These are phyloP conservation scores for Brachypterus glaber DNA, from an alignment of 2,888 invertebrate species.

Conservation along the genomic window DNA sequence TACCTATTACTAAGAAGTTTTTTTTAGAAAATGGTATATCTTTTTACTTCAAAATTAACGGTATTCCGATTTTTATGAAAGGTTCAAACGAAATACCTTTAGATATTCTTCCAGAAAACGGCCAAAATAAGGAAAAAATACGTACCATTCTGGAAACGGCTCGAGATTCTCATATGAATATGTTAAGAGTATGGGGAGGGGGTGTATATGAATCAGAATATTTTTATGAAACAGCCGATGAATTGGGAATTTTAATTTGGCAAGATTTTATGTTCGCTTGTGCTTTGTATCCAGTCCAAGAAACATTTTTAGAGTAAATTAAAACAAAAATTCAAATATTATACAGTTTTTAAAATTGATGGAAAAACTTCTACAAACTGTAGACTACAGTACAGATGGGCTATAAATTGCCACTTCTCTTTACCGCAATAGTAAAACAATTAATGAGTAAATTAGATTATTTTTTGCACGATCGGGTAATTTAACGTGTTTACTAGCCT, in stretches of 20 bases:
- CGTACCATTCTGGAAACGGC: slow-evolving; percentile 58
- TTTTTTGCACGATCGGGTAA: no score
- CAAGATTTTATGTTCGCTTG: slow-evolving; percentile 98
- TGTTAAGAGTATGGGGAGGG: slow-evolving; percentile 98
- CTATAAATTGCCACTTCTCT: no score
- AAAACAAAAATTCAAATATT: no score
- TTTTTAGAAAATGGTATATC: slow-evolving; percentile 49
- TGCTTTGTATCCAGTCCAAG: slow-evolving; percentile 78
- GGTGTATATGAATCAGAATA: slow-evolving; percentile 86
- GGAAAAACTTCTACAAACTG: no score
- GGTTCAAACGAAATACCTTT: slow-evolving; percentile 92
- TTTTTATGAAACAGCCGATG: slow-evolving; percentile 82
- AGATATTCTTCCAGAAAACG: slow-evolving; percentile 70
- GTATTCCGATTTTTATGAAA: slow-evolving; percentile 82
- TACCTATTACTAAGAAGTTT: slow-evolving; percentile 9
- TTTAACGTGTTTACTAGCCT: no score
- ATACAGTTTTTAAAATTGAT: no score
- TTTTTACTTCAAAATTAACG: slow-evolving; percentile 85
- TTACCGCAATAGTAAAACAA: no score
- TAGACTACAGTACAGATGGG: no score
- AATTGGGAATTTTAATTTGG: slow-evolving; percentile 89
- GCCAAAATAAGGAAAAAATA: slow-evolving; percentile 50
- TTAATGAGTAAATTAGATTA: no score
- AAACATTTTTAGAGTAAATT: slow-evolving; percentile 56
- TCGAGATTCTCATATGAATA: slow-evolving; percentile 76